Base-by-base conservation (phyloP, 2,888 invertebrate species). In the Agrochola circellaris region DNA sequence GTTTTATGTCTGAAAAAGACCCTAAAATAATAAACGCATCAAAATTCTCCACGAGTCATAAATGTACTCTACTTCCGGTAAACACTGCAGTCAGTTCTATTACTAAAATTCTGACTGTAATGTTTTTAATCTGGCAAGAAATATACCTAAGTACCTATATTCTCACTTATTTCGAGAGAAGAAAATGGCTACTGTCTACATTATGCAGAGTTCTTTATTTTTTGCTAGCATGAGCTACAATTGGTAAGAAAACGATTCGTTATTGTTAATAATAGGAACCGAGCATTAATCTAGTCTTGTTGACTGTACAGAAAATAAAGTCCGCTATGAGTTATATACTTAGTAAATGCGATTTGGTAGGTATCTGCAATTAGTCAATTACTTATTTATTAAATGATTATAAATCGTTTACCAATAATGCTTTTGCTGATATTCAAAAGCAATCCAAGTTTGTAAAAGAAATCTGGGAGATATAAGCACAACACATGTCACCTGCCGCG, bases 81-180 rank as follows among this genome's bases (percentile, higher is more conserved):
- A 66, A 51, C 38, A 56, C 26, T 48, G 23, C 15, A 45, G 23
- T 23, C 54, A 38, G 48, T 34, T 45, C 17, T 34, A 7, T 15
- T 30, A 56, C 13, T 30, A 26, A 54, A 26, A 26, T 62, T n/a
- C 30, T 58, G 54, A 23, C 30, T 45, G 15, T 15, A 34, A 68
- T 61, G 77, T 58, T 68, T 75, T 76, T 38, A 64, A 48, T 6
- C 8, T 23, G 26, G 17, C 26, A 23, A 64, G 30, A 62, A 75
- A 66, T 13, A 45, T 26, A 7, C 20, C 26, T 45, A 45, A 20
- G 7, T 48, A 48, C 13, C 23, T 34, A 5, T 23, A 45, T 23
- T 30, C 9, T 9, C n/a, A 34, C 17, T 51, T 42, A 76, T 13
- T 67, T 54, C 3, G 9, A 75, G 26, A 20, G 0, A 45, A 56